Evolutionary conservation across 2,113 vertebrate species (phyloP).

Genomic region (Eudorcas thomsonii): DNA sequence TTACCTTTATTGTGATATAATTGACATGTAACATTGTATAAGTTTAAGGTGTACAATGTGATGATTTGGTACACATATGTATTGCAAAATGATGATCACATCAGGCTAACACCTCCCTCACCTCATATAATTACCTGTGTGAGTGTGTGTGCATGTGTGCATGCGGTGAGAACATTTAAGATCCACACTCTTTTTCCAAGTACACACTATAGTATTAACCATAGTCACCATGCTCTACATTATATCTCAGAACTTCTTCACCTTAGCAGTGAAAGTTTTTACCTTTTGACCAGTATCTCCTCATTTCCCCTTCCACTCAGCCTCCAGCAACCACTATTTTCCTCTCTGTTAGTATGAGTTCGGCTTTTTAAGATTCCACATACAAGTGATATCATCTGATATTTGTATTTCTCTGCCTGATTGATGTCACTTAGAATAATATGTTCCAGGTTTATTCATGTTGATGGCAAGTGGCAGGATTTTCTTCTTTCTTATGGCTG

Average conservation of each 20-base stretch:
- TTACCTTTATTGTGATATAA: not conserved
- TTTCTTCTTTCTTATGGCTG: not conserved
- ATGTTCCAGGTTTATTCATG: not conserved
- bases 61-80: not conserved
- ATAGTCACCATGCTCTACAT: not conserved
- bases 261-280: not conserved
- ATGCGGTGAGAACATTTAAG: not conserved
- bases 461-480: not conserved
- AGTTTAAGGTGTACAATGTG: not conserved
- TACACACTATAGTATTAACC: not conserved
- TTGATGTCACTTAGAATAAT: not conserved
- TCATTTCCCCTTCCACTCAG: not conserved
- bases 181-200: not conserved
- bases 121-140: not conserved
- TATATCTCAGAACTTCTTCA: not conserved
- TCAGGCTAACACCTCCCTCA: not conserved
- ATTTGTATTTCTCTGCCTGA: not conserved
- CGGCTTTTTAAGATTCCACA: not conserved
- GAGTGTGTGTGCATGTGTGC: not conserved
- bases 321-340: not conserved
- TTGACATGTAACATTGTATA: not conserved
- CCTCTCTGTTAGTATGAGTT: not conserved
- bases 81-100: not conserved
- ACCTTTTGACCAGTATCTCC: not conserved
- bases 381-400: not conserved